phyloP scores from a whole-genome alignment of 2,888 invertebrate species.

The Merodon equestris region DNA sequence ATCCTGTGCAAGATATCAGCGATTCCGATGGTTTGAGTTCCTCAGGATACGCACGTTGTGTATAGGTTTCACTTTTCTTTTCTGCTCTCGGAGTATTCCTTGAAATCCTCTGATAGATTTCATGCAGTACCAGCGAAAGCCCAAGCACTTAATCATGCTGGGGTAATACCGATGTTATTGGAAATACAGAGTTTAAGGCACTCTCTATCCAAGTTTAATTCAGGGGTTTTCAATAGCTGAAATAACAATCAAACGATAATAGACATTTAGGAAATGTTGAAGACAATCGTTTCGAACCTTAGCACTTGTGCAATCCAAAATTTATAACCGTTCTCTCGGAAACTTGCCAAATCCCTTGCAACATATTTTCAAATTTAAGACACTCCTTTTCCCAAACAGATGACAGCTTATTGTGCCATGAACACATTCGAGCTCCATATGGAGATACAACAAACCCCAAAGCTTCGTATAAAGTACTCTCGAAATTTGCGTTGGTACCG shows the following conservation, averaged over 20 bases:
- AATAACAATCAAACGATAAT: too few species aligned
- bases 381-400: constrained; percentile 55
- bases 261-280: too few species aligned
- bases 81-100: neutral
- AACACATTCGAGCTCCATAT: constrained; percentile 45
- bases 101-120: constrained; percentile 16
- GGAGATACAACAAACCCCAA: constrained; percentile 15
- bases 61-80: neutral
- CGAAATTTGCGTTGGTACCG: constrained; percentile 48
- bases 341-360: constrained; percentile 56
- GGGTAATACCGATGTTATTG: too few species aligned
- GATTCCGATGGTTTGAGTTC: constrained; percentile 39
- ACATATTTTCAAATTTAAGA: constrained; percentile 60
- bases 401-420: constrained; percentile 59
- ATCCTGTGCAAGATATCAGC: constrained; percentile 47
- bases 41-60: constrained; percentile 43
- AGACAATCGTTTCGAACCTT: too few species aligned
- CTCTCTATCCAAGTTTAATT: too few species aligned
- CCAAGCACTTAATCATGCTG: constrained; percentile 43
- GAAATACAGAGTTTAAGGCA: too few species aligned
- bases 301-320: constrained; percentile 18
- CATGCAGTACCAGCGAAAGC: constrained; percentile 3
- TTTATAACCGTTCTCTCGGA: constrained; percentile 46
- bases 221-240: too few species aligned
- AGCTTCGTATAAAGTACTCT: constrained; percentile 25